Evolutionary conservation across 2,113 vertebrate genomes (phyloP).

Genomic region (Pica pica): DNA sequence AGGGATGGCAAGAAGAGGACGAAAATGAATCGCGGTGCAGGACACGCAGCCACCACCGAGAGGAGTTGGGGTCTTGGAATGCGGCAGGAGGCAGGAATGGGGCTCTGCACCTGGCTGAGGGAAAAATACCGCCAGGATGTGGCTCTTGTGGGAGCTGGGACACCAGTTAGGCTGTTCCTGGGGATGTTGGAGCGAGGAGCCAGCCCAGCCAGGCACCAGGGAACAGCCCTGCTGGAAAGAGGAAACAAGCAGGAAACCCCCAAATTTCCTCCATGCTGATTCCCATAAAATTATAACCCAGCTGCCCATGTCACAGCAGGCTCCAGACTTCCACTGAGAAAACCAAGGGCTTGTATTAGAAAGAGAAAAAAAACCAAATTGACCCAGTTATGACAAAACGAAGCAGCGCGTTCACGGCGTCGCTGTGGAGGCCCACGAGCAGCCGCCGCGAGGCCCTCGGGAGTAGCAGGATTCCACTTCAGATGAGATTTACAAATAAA

Average conservation of each 20-base stretch:
- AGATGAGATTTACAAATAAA: constrained; percentile 21
- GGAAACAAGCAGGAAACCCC: not conserved
- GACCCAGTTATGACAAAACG: constrained; percentile 47
- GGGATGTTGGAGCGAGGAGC: not conserved
- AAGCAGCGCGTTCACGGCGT: not conserved
- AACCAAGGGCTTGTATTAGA: not conserved
- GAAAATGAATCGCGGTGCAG: not conserved
- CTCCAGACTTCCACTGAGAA: constrained; percentile 4
- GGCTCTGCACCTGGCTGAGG: not conserved
- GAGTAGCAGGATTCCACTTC: not conserved
- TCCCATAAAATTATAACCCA: not conserved
- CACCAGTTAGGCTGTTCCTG: not conserved
- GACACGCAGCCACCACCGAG: not conserved
- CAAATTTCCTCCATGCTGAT: not conserved
- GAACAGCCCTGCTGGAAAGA: not conserved
- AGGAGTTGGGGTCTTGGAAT: not conserved
- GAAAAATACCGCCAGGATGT: not conserved
- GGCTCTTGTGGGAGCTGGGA: not conserved
- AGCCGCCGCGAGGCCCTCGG: not conserved
- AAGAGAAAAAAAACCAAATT: not conserved
- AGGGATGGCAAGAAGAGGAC: not conserved
- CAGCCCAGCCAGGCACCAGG: not conserved
- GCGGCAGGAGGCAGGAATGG: not conserved
- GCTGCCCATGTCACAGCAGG: not conserved
- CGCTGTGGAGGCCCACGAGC: not conserved